Evolutionary conservation across 2,113 vertebrate species (phyloP).

Genomic region (Corynorhinus townsendii): DNA sequence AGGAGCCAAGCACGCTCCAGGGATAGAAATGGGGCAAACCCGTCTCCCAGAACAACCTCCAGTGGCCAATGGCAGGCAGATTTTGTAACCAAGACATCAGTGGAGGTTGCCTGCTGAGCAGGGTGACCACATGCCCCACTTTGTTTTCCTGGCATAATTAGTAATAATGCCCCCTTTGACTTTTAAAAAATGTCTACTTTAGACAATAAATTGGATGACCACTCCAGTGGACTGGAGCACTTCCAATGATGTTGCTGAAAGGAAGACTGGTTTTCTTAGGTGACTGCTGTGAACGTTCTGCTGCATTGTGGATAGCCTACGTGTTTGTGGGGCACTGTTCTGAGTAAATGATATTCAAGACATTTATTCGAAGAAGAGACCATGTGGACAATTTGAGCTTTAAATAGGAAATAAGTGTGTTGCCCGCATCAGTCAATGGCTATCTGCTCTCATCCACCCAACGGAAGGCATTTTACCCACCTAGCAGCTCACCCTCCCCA

Average conservation of each 20-base stretch:
- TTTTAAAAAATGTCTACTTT: conserved; percentile 9
- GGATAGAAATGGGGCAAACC: background rate
- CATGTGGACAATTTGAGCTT: background rate
- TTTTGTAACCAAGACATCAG: background rate
- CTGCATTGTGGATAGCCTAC: background rate
- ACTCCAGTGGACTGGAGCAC: background rate
- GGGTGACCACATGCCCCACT: background rate
- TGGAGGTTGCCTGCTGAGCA: background rate
- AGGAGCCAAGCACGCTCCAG: background rate
- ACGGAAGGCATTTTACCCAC: background rate
- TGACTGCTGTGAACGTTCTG: background rate
- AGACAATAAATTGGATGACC: background rate
- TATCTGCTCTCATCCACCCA: background rate
- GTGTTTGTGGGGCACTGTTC: background rate
- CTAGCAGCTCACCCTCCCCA: background rate
- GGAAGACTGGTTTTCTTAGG: background rate
- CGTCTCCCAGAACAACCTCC: background rate
- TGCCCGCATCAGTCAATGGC: background rate
- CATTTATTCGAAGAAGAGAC: background rate
- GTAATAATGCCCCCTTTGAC: background rate
- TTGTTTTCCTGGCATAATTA: background rate
- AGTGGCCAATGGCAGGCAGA: background rate
- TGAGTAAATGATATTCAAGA: background rate
- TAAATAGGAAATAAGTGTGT: background rate
- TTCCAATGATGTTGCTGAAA: background rate